These are phyloP conservation scores for Oeneis ivallda DNA, from an alignment of 2,888 invertebrate genomes.

Conservation along the genomic window DNA sequence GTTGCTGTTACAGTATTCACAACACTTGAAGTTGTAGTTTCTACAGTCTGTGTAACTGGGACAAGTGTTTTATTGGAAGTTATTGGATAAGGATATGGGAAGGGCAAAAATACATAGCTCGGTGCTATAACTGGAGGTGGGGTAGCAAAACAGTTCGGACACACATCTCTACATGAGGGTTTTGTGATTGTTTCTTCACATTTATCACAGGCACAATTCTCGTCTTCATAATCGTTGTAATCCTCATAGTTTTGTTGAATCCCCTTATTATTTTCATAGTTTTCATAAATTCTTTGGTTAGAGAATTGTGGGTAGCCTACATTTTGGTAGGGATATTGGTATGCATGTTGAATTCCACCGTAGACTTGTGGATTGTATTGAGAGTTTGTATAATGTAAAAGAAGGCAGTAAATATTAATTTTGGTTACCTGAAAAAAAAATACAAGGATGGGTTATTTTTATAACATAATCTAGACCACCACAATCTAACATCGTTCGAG, in stretches of 20 bases:
- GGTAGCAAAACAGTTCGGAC: slow-evolving; percentile 33
- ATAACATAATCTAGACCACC: too few relatives aligned
- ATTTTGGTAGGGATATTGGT: slow-evolving; percentile 30
- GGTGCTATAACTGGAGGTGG: slow-evolving; percentile 23
- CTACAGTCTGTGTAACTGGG: slow-evolving; percentile 20
- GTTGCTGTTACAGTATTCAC: slow-evolving; percentile 24
- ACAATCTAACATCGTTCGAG: too few relatives aligned
- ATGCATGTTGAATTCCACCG: slow-evolving; percentile 19
- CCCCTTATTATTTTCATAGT: slow-evolving; percentile 25
- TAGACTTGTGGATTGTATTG: slow-evolving; percentile 28
- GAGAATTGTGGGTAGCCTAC: slow-evolving; percentile 22
- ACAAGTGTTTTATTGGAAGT: slow-evolving; percentile 11
- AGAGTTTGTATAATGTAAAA: slow-evolving; percentile 23
- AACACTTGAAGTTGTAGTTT: slow-evolving; percentile 29
- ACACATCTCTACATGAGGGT: slow-evolving; percentile 37
- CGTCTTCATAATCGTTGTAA: slow-evolving; percentile 43
- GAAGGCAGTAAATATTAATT: slow-evolving; percentile 24
- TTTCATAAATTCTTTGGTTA: slow-evolving; percentile 14
- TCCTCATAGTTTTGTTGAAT: slow-evolving; percentile 34
- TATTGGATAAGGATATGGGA: slow-evolving; percentile 36
- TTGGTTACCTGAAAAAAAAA: slow-evolving; percentile 37
- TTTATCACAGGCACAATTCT: slow-evolving; percentile 44
- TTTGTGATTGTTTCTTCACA: slow-evolving; percentile 34
- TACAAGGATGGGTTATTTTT: background rate
- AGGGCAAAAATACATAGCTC: slow-evolving; percentile 33